A percentile compares a stretch with the other conserved stretches of the same genome.
Conservation (phyloP, 2,797 vertebrate genomes). For the Lithobates pipiens region DNA sequence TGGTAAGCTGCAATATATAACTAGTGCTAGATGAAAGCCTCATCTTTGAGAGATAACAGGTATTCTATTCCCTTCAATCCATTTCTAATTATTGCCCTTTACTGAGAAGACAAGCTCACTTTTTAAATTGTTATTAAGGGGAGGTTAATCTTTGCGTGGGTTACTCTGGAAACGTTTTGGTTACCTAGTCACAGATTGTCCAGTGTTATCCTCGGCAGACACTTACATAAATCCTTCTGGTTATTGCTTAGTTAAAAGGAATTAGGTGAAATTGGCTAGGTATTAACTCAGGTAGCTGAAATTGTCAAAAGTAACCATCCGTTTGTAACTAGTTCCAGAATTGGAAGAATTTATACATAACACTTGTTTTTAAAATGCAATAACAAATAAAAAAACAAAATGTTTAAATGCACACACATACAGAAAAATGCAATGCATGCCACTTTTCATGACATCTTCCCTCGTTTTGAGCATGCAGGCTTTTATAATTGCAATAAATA, state of each 20-base stretch:
- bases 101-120: neutral
- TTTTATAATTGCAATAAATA: too few species aligned
- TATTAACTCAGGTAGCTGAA: slow-evolving; percentile 5
- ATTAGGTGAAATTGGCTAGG: slow-evolving; percentile 25
- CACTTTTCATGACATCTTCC: too few species aligned
- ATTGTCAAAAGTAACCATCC: neutral
- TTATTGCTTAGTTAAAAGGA: slow-evolving; percentile 11
- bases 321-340: neutral
- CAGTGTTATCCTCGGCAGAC: slow-evolving; percentile 25
- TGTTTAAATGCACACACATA: too few species aligned
- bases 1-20: too few species aligned
- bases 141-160: neutral
- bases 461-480: too few species aligned
- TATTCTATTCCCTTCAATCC: neutral
- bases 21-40: too few species aligned
- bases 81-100: neutral
- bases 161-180: slow-evolving; percentile 18
- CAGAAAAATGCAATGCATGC: too few species aligned
- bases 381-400: neutral
- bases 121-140: neutral
- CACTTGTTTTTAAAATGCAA: neutral
- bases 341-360: neutral
- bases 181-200: slow-evolving; percentile 43
- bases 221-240: neutral
- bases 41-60: too few species aligned